Percentiles rank a stretch among this genome's conserved stretches.
These are phyloP conservation scores for Pteropus rufus DNA, from an alignment of 2,797 vertebrate species.

Conservation along the genomic window DNA sequence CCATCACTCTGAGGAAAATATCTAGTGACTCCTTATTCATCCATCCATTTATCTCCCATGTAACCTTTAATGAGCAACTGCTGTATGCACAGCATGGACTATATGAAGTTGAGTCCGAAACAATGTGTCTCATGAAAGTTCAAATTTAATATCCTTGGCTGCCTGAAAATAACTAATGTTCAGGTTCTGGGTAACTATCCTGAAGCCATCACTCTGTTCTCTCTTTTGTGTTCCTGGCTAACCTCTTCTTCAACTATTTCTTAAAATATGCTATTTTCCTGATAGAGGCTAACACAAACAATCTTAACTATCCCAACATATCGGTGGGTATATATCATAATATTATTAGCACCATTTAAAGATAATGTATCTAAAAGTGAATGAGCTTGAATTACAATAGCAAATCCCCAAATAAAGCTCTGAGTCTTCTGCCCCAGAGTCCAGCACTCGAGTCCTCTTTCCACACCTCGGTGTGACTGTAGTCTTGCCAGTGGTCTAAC, in stretches of 20 bases:
- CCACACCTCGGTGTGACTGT: rapidly evolving
- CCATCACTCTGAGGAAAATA: not conserved
- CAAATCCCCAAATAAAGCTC: not conserved
- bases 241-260: not conserved
- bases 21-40: not conserved
- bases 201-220: not conserved
- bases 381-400: not conserved
- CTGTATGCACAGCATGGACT: not conserved
- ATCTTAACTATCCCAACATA: not conserved
- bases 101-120: not conserved
- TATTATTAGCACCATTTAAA: not conserved
- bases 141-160: not conserved
- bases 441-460: not conserved
- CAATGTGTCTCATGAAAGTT: not conserved
- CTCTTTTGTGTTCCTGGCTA: constrained; percentile 3
- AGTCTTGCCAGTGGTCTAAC: not conserved
- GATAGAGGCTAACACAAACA: not conserved
- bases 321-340: not conserved
- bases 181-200: not conserved
- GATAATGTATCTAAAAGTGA: not conserved
- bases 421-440: not conserved
- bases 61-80: not conserved
- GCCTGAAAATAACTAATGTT: not conserved
- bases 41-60: not conserved
- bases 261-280: not conserved